Conservation (phyloP, 2,888 invertebrate species). For the Toxonevra muliebris region DNA sequence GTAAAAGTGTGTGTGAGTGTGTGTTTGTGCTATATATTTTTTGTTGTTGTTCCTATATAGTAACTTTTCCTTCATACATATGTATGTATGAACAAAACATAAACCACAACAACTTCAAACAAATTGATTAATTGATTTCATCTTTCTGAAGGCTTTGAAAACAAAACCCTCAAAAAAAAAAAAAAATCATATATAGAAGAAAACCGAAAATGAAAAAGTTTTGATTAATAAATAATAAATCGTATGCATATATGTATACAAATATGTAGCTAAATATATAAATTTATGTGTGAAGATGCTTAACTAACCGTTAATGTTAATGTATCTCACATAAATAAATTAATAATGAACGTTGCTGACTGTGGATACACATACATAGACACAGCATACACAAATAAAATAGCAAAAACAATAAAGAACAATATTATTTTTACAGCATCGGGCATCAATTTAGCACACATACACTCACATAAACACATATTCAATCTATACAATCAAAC, state of each 20-base stretch:
- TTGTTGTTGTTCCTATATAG: background rate
- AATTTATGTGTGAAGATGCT: background rate
- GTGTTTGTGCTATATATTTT: constrained; percentile 12
- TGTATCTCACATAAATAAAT: too few species aligned
- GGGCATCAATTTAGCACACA: too few species aligned
- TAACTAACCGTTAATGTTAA: too few species aligned
- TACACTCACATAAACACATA: too few species aligned
- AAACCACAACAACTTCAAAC: constrained; percentile 40
- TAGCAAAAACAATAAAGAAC: too few species aligned
- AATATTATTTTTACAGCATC: too few species aligned
- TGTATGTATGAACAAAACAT: too few species aligned
- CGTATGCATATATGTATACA: background rate
- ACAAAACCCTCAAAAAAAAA: constrained; percentile 22
- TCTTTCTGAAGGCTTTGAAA: constrained; percentile 12
- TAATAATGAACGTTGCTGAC: too few species aligned
- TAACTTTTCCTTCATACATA: too few species aligned
- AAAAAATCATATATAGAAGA: background rate
- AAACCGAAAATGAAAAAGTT: too few species aligned
- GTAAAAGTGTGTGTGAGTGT: background rate
- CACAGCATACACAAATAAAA: too few species aligned
- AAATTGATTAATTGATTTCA: constrained; percentile 51
- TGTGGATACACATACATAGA: too few species aligned
- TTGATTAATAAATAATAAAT: constrained; percentile 1
- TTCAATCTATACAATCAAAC: background rate
- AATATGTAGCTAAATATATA: background rate